Conservation (phyloP, 2,888 invertebrate genomes). For the Apamea epomidion region DNA sequence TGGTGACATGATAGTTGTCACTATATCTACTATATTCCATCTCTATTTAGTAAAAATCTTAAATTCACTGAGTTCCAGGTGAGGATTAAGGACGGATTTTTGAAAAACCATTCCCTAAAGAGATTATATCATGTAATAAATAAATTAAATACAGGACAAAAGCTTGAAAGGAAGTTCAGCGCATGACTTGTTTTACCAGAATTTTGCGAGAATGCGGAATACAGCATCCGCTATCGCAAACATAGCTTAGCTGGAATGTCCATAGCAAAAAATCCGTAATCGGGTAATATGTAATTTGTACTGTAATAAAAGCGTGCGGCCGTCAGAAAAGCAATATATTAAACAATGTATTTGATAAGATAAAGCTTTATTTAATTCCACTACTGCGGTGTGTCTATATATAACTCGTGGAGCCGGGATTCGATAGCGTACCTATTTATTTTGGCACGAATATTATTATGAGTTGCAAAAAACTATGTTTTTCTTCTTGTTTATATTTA, state of each 20-base stretch:
- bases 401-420: slow-evolving; percentile 45
- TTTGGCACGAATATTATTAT: slow-evolving; percentile 49
- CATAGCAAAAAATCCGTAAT: slow-evolving; percentile 27
- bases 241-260: slow-evolving; percentile 1
- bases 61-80: not conserved
- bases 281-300: slow-evolving; percentile 48
- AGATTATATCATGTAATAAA: no score
- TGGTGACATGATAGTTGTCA: not conserved
- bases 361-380: slow-evolving; percentile 59
- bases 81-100: not conserved
- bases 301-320: slow-evolving; percentile 43
- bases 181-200: not conserved
- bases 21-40: not conserved
- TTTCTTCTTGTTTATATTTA: slow-evolving; percentile 49
- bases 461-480: slow-evolving; percentile 39
- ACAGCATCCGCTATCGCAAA: not conserved
- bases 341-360: slow-evolving; percentile 64
- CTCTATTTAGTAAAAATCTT: not conserved
- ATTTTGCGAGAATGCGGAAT: not conserved
- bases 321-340: slow-evolving; percentile 53
- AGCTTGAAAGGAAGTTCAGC: not conserved
- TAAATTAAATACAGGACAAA: not conserved
- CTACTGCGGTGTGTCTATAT: slow-evolving; percentile 48
- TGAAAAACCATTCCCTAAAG: not conserved
- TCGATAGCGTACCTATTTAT: slow-evolving; percentile 37